phyloP scores from a whole-genome alignment of 2,888 invertebrate species.

The Nephrocerus scutellatus region DNA sequence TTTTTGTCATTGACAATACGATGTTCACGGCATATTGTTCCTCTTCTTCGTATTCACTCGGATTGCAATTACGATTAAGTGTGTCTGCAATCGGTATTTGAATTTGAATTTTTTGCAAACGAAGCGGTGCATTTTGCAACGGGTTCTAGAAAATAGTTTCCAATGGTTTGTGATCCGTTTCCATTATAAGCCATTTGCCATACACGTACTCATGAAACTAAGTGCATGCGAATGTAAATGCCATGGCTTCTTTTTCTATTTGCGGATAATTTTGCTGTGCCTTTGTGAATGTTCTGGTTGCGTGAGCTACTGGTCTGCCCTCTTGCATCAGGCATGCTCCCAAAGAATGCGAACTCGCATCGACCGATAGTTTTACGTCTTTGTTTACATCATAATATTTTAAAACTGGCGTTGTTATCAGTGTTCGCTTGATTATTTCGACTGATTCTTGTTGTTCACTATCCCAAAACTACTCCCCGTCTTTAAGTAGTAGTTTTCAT shows the following conservation, averaged over 20 bases:
- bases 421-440: not conserved
- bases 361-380: constrained; percentile 18
- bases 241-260: constrained; percentile 29
- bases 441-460: not conserved
- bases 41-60: no score
- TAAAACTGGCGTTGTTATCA: constrained; percentile 3
- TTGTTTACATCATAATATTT: not conserved
- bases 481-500: not conserved
- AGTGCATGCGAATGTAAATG: constrained; percentile 26
- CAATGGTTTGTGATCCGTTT: constrained; percentile 33
- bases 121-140: constrained; percentile 2
- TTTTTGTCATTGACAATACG: no score
- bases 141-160: constrained; percentile 24
- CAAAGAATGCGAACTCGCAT: constrained; percentile 26
- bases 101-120: not conserved
- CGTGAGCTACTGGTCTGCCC: constrained; percentile 7
- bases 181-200: constrained; percentile 23
- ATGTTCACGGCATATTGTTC: no score
- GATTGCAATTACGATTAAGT: not conserved
- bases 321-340: constrained; percentile 13
- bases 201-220: constrained; percentile 30
- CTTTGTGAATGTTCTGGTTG: constrained; percentile 5
- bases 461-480: not conserved
- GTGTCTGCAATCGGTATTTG: constrained; percentile 6
- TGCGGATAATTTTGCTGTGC: constrained; percentile 24